Conservation (phyloP, 2,888 invertebrate genomes). For the Euzetes globulus region DNA sequence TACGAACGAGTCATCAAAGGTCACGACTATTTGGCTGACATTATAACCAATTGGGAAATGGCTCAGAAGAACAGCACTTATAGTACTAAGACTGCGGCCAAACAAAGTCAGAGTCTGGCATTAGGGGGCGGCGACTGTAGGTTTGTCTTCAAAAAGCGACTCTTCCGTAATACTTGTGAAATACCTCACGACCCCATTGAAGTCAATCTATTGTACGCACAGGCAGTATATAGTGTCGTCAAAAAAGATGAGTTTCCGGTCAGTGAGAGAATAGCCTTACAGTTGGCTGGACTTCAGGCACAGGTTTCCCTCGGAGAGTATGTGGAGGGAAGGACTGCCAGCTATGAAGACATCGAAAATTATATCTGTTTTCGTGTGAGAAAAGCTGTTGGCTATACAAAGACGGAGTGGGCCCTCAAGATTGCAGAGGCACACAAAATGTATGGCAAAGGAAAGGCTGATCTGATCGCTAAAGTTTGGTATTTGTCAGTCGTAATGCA, state of each 20-base stretch:
- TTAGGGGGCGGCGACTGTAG: slow-evolving; percentile 78
- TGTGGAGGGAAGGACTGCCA: slow-evolving; percentile 41
- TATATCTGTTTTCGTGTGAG: slow-evolving; percentile 57
- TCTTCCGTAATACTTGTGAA: slow-evolving; percentile 79
- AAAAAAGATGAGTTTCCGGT: slow-evolving; percentile 95
- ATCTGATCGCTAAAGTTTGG: slow-evolving; percentile 82
- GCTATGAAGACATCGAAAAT: slow-evolving; percentile 78
- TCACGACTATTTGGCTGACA: slow-evolving; percentile 85
- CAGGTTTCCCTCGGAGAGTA: slow-evolving; percentile 88
- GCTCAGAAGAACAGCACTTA: slow-evolving; percentile 34
- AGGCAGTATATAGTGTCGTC: slow-evolving; percentile 88
- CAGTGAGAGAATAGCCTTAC: slow-evolving; percentile 85
- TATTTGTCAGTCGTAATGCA: slow-evolving; percentile 94
- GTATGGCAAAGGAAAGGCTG: slow-evolving; percentile 83
- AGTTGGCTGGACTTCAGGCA: slow-evolving; percentile 85
- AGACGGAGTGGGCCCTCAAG: slow-evolving; percentile 48
- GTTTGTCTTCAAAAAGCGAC: slow-evolving; percentile 80
- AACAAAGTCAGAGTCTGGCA: slow-evolving; percentile 47
- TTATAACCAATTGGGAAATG: slow-evolving; percentile 73
- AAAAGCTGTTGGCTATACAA: slow-evolving; percentile 40
- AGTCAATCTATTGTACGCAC: slow-evolving; percentile 84
- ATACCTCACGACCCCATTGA: slow-evolving; percentile 91
- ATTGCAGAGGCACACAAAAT: slow-evolving; percentile 49
- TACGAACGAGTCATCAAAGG: slow-evolving; percentile 82
- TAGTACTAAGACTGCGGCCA: slow-evolving; percentile 42